Evolutionary conservation across 2,888 invertebrate species (phyloP).

Genomic region (Cryptophagus acutangulus): DNA sequence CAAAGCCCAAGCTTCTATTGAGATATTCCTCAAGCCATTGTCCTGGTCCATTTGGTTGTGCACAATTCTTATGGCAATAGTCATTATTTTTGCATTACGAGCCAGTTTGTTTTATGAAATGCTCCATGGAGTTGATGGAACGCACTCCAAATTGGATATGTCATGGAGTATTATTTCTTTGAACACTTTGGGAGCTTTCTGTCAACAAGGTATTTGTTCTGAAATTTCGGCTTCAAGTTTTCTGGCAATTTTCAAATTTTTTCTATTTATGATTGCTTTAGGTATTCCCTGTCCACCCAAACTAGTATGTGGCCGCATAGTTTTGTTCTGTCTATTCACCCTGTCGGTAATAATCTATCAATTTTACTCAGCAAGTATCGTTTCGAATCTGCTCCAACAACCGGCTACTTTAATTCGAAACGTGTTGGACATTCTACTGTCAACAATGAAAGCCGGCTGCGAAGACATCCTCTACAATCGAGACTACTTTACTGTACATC

Average conservation of each 20-base stretch:
- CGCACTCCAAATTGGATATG: no score
- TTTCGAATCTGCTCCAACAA: conserved; percentile 58
- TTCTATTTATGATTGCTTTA: conserved; percentile 18
- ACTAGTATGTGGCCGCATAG: conserved; percentile 34
- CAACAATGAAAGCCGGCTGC: conserved; percentile 55
- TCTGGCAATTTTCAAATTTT: conserved; percentile 1
- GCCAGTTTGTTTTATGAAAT: conserved; percentile 25
- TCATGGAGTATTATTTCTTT: conserved; percentile 34
- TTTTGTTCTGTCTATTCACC: conserved; percentile 31
- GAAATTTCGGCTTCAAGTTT: neutral
- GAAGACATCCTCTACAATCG: conserved; percentile 59
- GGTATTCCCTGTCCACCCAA: conserved; percentile 30
- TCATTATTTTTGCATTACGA: conserved; percentile 29
- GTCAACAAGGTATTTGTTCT: conserved; percentile 37
- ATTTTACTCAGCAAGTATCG: conserved; percentile 64
- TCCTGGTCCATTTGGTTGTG: conserved; percentile 34
- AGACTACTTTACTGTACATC: conserved; percentile 54
- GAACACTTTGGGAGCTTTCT: conserved; percentile 34
- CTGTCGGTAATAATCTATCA: conserved; percentile 53
- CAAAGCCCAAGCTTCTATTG: conserved; percentile 32
- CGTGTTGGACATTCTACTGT: conserved; percentile 53
- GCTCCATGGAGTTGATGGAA: no score
- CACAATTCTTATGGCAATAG: conserved; percentile 22
- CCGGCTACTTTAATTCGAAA: conserved; percentile 57
- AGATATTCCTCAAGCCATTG: conserved; percentile 37